phyloP scores from a whole-genome alignment of 1,140 invertebrate species.

The Psilanteris sp. region DNA sequence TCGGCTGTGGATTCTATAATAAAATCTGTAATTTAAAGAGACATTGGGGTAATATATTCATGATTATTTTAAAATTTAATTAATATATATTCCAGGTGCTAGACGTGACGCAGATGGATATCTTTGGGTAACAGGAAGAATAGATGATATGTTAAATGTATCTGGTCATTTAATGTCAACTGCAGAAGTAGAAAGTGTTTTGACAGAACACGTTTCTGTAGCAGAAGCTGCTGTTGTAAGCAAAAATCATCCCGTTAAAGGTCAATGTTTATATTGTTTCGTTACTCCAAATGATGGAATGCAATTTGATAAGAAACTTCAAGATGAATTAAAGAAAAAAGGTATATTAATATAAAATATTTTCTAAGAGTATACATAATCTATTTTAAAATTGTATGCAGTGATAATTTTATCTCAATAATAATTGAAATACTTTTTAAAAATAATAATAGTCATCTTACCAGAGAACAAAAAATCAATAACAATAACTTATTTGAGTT shows the following conservation, averaged over 20 bases:
- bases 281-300: conserved; percentile 91
- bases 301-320: conserved; percentile 85
- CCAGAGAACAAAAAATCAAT: not conserved
- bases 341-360: too few relatives aligned
- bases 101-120: conserved; percentile 95
- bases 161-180: conserved; percentile 98
- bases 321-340: conserved; percentile 87
- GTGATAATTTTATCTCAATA: too few relatives aligned
- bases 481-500: conserved; percentile 1
- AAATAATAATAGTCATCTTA: too few relatives aligned
- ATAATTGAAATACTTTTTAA: too few relatives aligned
- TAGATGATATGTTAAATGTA: conserved; percentile 99
- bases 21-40: too few relatives aligned
- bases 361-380: too few relatives aligned
- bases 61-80: too few relatives aligned
- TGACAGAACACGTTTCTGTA: conserved; percentile 90
- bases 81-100: conserved; percentile 83
- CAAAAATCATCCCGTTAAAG: conserved; percentile 95
- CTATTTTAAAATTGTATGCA: too few relatives aligned
- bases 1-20: too few relatives aligned
- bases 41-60: too few relatives aligned
- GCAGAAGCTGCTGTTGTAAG: conserved; percentile 97
- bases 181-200: conserved; percentile 95
- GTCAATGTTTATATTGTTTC: conserved; percentile 98
- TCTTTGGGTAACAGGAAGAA: conserved; percentile 97